These are phyloP conservation scores for Drosophila erecta DNA, from an alignment of 1,140 invertebrate species.

Conservation along the genomic window DNA sequence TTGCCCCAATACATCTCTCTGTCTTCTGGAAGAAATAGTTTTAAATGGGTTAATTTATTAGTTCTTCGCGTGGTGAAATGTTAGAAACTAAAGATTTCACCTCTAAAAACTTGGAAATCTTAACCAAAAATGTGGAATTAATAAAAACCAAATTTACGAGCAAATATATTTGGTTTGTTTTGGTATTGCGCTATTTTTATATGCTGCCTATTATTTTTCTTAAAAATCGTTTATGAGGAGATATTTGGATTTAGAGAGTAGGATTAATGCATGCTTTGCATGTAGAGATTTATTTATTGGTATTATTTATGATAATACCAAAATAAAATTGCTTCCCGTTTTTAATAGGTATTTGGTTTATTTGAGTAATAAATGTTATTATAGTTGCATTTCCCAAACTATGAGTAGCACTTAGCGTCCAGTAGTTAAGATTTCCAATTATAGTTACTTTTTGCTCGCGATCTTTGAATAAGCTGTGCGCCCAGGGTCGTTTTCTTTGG, in stretches of 20 bases:
- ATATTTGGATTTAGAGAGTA: no score
- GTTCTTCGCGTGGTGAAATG: constrained; percentile 17
- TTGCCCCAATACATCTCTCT: not conserved
- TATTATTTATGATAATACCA: no score
- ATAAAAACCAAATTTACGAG: constrained; percentile 11
- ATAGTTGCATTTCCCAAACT: no score
- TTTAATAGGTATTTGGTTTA: not conserved
- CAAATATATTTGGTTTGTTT: constrained; percentile 8
- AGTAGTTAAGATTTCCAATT: not conserved
- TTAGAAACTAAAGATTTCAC: constrained; percentile 3
- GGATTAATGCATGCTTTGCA: no score
- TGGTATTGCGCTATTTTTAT: not conserved
- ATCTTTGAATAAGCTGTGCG: not conserved
- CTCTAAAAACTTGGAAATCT: not conserved
- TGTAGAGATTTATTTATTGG: not conserved
- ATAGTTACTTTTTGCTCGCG: not conserved
- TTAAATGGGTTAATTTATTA: constrained; percentile 12
- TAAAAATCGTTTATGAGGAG: no score
- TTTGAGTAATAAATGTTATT: not conserved
- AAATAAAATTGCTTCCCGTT: no score
- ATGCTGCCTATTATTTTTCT: no score
- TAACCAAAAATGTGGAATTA: constrained; percentile 25
- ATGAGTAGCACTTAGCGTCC: not conserved
- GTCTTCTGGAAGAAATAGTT: not conserved
- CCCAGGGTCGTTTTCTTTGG: not conserved